These are phyloP conservation scores for Gallinago solitaria DNA, from an alignment of 2,797 vertebrate genomes.

Conservation along the genomic window DNA sequence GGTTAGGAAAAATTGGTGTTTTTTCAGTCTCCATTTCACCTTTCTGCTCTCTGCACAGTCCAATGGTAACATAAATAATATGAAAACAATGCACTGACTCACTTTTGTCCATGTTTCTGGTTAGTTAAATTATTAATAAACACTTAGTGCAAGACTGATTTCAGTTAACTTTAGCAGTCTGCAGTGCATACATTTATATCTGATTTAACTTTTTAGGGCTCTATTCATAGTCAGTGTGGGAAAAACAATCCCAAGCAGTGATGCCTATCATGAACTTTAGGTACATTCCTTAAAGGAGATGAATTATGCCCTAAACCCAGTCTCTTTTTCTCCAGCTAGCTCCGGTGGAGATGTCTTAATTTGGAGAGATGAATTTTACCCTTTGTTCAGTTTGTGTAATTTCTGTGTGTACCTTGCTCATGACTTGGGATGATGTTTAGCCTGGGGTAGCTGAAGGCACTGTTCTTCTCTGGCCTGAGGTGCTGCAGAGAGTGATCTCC, in stretches of 20 bases:
- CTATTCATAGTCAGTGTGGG: background rate
- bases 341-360: background rate
- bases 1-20: slow-evolving; percentile 17
- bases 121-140: slow-evolving; percentile 51
- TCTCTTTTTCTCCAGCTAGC: background rate
- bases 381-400: background rate
- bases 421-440: background rate
- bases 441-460: background rate
- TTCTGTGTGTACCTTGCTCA: background rate
- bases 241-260: background rate
- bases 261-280: background rate
- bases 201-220: background rate
- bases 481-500: background rate
- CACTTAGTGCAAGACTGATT: background rate
- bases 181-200: background rate
- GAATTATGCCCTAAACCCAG: background rate
- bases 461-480: background rate
- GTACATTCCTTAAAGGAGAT: background rate
- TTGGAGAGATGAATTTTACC: background rate
- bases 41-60: background rate
- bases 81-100: slow-evolving; percentile 5
- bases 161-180: slow-evolving; percentile 20
- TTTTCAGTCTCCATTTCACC: background rate
- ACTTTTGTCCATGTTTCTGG: background rate
- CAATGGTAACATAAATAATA: slow-evolving; percentile 21